phyloP scores from a whole-genome alignment of 2,888 invertebrate genomes.

The Xestobium rufovillosum region DNA sequence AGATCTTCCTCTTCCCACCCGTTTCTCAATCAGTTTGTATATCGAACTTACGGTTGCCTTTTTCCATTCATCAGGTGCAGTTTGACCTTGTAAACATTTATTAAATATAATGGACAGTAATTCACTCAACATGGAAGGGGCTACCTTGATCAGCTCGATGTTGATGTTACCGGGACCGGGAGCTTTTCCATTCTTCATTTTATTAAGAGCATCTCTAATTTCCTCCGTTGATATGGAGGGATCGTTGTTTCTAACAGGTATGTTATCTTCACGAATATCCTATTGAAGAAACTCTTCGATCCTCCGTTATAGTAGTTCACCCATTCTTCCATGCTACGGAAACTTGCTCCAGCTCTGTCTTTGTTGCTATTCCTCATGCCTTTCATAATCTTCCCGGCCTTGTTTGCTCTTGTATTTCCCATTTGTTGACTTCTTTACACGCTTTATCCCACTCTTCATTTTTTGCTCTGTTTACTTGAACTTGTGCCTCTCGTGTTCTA shows the following conservation, averaged over 20 bases:
- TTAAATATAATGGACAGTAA: not conserved
- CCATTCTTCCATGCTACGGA: constrained; percentile 7
- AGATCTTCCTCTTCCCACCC: too few species aligned
- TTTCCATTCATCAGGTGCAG: constrained; percentile 1
- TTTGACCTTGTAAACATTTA: not conserved
- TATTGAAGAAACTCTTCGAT: too few species aligned
- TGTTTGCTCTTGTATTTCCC: constrained; percentile 7
- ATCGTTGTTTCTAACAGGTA: too few species aligned
- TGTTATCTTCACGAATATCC: too few species aligned
- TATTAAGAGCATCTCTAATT: not conserved
- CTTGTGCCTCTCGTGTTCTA: not conserved
- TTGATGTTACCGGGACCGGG: not conserved
- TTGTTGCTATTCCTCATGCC: not conserved
- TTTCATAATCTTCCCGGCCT: constrained; percentile 7
- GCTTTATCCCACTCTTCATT: not conserved
- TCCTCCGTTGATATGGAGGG: not conserved
- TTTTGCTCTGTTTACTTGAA: not conserved
- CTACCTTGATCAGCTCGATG: constrained; percentile 1
- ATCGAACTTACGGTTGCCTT: constrained; percentile 1
- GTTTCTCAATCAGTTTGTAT: not conserved
- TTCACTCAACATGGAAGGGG: not conserved
- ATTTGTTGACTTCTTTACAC: too few species aligned
- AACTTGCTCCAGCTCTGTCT: constrained; percentile 4
- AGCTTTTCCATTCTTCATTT: constrained; percentile 2
- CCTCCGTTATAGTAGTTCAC: too few species aligned